Conservation (phyloP, 2,888 invertebrate species). For the Agriopis aurantiaria region DNA sequence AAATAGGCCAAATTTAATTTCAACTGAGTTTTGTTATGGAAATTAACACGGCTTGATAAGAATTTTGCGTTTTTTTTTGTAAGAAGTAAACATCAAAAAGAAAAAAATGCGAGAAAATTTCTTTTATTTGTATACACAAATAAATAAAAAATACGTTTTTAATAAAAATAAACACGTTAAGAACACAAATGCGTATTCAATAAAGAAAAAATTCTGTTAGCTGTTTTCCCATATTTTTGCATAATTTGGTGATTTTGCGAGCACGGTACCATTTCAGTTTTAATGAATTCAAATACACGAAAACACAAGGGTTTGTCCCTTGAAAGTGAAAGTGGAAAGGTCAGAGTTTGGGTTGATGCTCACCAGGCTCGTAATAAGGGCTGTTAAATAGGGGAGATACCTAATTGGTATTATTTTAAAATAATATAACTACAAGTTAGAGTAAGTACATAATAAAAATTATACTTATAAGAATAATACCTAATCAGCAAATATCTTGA, state of each 20-base stretch:
- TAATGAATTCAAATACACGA: conserved; percentile 42
- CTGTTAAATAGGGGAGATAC: background rate
- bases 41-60: too few relatives aligned
- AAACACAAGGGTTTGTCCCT: conserved; percentile 40
- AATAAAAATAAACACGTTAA: background rate
- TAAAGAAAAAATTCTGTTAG: conserved; percentile 8
- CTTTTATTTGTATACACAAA: background rate
- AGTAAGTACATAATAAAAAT: too few relatives aligned
- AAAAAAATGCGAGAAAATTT: too few relatives aligned
- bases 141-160: background rate
- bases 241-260: conserved; percentile 27
- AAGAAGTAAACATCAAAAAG: too few relatives aligned
- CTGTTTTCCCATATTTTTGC: conserved; percentile 27
- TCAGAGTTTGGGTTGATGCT: conserved; percentile 40
- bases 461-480: too few relatives aligned
- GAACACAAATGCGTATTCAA: conserved; percentile 10
- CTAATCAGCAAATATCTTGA: too few relatives aligned
- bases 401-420: background rate
- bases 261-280: conserved; percentile 33
- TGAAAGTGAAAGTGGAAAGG: conserved; percentile 39
- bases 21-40: too few relatives aligned
- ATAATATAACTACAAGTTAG: too few relatives aligned
- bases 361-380: conserved; percentile 14
- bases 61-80: too few relatives aligned
- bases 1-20: too few relatives aligned